Evolutionary conservation across 2,888 invertebrate genomes (phyloP), one percentile per base, ranked within the genome.

Genomic region (Globia sparganii): DNA sequence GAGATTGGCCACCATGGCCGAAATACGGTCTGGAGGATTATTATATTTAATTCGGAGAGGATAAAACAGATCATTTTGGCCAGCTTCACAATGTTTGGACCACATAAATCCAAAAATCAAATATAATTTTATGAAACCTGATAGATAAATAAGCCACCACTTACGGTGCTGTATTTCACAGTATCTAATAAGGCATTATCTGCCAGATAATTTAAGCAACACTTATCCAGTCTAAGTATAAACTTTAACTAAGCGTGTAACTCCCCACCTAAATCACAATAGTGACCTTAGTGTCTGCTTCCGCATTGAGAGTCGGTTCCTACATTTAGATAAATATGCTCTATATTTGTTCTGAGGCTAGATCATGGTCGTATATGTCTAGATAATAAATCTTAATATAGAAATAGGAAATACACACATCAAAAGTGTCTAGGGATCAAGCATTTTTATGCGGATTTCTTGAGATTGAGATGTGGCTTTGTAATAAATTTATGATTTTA

Each of bases 321-420:
- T 61, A 49, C 25, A 25, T 43, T 40, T 2, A 43, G 9, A 62
- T 34, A 62, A 68, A 53, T 61, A 43, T 40, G 43, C 43, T 46
- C 25, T 53, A 9, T 66, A 18, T 78, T 68, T 61, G 28, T 43
- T 61, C 21, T 28, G 25, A 64, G 64, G 72, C 18, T 62, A 74
- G 18, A 53, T 21, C 34, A 25, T 13, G 11, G 8, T 31, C 31
- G 15, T 53, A 0, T 28, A n/a, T 62, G 62, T 43, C 49, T 78
- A 68, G 77, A 67, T 53, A 61, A 61, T 4, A 34, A 49, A 77
- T 77, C 40, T 40, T n/a, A 15, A 49, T n/a, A 11, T 31, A 64
- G 64, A 59, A 18, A 34, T 53, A 40, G 77, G 67, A 49, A 46
- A 75, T 62, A n/a, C n/a, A n/a, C n/a, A n/a, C n/a, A n/a, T n/a